These are phyloP conservation scores for Novumbra hubbsi DNA, from an alignment of 2,797 vertebrate species.

Conservation along the genomic window DNA sequence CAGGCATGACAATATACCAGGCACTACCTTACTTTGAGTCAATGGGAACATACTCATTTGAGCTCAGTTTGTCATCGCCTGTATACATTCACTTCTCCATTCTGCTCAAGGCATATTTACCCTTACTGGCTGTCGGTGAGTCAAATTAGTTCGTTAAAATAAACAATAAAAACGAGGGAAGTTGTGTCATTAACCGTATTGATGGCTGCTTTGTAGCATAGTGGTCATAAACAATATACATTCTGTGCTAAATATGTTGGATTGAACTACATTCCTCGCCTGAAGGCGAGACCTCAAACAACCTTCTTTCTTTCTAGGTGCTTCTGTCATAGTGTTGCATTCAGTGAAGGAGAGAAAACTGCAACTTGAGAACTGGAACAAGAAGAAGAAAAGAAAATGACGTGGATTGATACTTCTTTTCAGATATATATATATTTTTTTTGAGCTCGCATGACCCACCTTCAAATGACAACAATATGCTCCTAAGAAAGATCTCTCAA, in stretches of 20 bases:
- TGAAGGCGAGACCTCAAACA: background rate
- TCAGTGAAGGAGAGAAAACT: constrained; percentile 64
- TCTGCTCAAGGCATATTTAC: constrained; percentile 76
- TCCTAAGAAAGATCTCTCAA: background rate
- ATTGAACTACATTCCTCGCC: background rate
- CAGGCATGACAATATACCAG: constrained; percentile 82
- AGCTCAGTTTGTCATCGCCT: constrained; percentile 59
- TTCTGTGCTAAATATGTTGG: background rate
- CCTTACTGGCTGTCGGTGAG: constrained; percentile 82
- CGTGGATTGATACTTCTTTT: background rate
- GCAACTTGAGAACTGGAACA: constrained; percentile 58
- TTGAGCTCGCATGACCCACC: background rate
- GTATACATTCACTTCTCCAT: constrained; percentile 68
- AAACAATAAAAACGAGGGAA: too few species aligned
- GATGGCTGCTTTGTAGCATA: background rate
- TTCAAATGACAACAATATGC: background rate
- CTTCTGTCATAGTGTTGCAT: constrained; percentile 58
- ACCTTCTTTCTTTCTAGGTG: constrained; percentile 54
- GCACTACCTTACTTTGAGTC: constrained; percentile 78
- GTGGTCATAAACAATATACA: background rate
- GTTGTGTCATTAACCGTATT: too few species aligned
- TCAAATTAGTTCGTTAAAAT: background rate
- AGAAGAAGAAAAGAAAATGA: constrained; percentile 65
- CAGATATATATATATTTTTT: too few species aligned
- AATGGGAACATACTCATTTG: constrained; percentile 63